These are phyloP conservation scores for Aphodius sticticus DNA, from an alignment of 2,888 invertebrate genomes.

Conservation along the genomic window DNA sequence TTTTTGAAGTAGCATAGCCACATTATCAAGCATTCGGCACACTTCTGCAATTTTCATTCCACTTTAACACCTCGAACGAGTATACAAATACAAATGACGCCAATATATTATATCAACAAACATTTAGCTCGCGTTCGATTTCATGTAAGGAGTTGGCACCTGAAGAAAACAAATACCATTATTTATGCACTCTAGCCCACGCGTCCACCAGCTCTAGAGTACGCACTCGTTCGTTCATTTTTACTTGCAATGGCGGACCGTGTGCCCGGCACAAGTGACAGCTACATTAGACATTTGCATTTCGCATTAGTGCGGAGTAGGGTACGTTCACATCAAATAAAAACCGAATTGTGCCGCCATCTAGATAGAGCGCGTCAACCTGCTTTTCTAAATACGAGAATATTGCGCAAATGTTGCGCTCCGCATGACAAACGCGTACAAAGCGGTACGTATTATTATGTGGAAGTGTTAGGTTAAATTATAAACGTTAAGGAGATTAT, in stretches of 20 bases:
- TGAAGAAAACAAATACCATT: slow-evolving; percentile 21
- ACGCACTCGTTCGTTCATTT: slow-evolving; percentile 10
- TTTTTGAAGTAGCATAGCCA: too few relatives aligned
- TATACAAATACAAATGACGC: neutral
- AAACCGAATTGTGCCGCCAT: slow-evolving; percentile 21
- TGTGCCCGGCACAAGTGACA: neutral
- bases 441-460: too few relatives aligned
- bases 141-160: slow-evolving; percentile 9
- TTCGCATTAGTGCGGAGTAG: slow-evolving; percentile 15
- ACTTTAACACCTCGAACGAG: neutral
- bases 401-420: slow-evolving; percentile 6
- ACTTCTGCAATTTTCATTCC: neutral
- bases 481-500: too few relatives aligned
- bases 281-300: slow-evolving; percentile 23
- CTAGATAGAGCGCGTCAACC: slow-evolving; percentile 22
- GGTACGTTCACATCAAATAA: slow-evolving; percentile 12
- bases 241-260: neutral
- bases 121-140: slow-evolving; percentile 15
- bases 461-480: too few relatives aligned
- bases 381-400: neutral
- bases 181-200: slow-evolving; percentile 18
- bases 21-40: neutral
- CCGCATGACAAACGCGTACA: too few relatives aligned
- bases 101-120: slow-evolving; percentile 4
- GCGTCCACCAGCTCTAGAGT: neutral